Evolutionary conservation across 2,797 vertebrate species (phyloP), one percentile per base, ranked within the genome.

Genomic region (Nyctalus aviator): DNA sequence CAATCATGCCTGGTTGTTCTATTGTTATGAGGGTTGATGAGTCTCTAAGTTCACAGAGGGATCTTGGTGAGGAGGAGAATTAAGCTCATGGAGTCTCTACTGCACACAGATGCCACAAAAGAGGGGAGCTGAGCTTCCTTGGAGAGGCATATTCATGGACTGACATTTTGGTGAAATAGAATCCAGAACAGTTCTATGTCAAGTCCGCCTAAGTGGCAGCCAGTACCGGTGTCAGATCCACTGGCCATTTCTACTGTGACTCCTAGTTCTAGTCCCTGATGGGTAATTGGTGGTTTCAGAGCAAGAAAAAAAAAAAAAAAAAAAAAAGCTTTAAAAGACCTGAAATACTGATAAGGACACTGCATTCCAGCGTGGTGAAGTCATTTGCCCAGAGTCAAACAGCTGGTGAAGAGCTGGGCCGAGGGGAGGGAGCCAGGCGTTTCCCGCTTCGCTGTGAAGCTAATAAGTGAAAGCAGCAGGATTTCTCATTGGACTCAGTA

Each of bases 1-100:
- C 69, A 79, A 46, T 35, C 68, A 20, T 53, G 32, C 27, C 86
- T 10, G 3, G 35, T 35, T 1, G 27, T 48, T 37, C 27, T 88
- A 7, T 90, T 96, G 79, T 90, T 85, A 66, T 88, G 46, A 79
- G 71, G 76, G 79, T 35, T 86, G 87, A 90, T 53, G 87, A 86
- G 20, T 94, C 86, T 72, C 91, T 68, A 37, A 84, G 77, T 93
- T 94, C 23, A 23, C 55, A 73, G 11, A 21, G 32, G n/a, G 76
- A 91, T 50, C 79, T 84, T 25, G 41, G 46, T 57, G 50, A 76
- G 20, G 37, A 69, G n/a, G 37, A 89, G 66, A 92, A 90, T 37
- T 35, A 62, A 91, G 82, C 79, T 88, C 35, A 11, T 17, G 37
- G 72, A 68, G 35, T 73, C 85, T 87, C 50, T 62, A 4, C 1